Conservation (phyloP, 2,797 vertebrate genomes). For the Pelodytes ibericus region DNA sequence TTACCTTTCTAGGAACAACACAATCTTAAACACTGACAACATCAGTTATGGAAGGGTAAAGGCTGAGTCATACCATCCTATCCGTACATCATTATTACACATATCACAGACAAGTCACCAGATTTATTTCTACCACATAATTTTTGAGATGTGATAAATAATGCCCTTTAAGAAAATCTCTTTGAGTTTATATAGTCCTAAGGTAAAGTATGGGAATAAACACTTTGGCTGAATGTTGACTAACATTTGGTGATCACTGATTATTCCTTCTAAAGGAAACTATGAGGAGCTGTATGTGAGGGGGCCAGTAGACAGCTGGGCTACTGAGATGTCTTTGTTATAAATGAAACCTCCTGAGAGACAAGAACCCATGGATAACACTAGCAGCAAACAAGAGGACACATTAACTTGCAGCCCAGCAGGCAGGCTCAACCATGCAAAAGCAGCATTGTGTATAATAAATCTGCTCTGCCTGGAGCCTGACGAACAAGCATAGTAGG, state of each 20-base stretch:
- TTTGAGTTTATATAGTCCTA: no score
- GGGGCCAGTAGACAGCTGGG: constrained; percentile 22
- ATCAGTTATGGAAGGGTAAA: no score
- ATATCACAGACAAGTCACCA: no score
- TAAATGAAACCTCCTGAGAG: constrained; percentile 14
- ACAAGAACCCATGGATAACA: constrained; percentile 12
- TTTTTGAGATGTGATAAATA: no score
- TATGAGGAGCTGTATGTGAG: constrained; percentile 4
- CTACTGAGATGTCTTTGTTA: constrained; percentile 26
- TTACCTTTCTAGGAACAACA: no score
- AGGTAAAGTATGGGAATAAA: no score
- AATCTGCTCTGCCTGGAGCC: neutral
- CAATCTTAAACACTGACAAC: no score
- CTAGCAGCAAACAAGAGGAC: neutral
- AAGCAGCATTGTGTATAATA: constrained; percentile 29
- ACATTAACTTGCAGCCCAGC: constrained; percentile 20
- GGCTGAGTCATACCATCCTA: no score
- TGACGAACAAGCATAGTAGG: neutral
- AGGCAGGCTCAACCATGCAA: neutral
- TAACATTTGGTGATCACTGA: neutral
- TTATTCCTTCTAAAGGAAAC: neutral
- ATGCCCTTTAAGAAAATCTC: no score
- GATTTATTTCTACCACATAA: no score
- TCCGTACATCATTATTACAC: no score
- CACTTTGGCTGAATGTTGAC: neutral